phyloP scores from a whole-genome alignment of 2,113 vertebrate genomes.

The Miniopterus natalensis region DNA sequence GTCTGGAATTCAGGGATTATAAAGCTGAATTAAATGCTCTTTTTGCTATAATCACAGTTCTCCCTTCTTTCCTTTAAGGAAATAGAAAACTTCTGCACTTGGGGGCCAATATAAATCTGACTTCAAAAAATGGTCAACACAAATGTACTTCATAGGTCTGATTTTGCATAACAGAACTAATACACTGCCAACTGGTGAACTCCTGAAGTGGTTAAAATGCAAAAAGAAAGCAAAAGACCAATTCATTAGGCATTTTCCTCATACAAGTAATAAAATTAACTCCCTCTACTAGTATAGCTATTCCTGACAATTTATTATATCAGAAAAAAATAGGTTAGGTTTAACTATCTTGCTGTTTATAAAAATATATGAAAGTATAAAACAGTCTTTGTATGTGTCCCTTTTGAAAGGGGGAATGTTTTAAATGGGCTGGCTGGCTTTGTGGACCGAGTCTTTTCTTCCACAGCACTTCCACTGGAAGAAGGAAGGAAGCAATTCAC shows the following conservation, averaged over 20 bases:
- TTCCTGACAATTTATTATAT: slow-evolving; percentile 58
- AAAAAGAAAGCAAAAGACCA: slow-evolving; percentile 34
- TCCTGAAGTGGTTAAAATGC: not conserved
- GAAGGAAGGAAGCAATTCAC: slow-evolving; percentile 69
- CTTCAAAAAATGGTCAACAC: not conserved
- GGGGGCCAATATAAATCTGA: not conserved
- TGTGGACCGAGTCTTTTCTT: slow-evolving; percentile 80
- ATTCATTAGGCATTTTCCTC: not conserved
- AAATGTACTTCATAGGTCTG: not conserved
- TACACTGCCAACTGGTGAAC: not conserved
- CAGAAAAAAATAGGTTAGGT: slow-evolving; percentile 44
- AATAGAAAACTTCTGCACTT: not conserved
- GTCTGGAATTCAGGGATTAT: not conserved
- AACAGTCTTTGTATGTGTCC: slow-evolving; percentile 27
- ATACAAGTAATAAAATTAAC: slow-evolving; percentile 5
- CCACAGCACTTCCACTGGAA: slow-evolving; percentile 72
- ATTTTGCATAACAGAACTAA: slow-evolving; percentile 11
- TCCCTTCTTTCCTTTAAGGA: not conserved
- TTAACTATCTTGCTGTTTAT: slow-evolving; percentile 72
- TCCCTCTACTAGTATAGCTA: slow-evolving; percentile 1
- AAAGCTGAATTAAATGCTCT: not conserved
- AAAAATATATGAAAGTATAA: slow-evolving; percentile 62
- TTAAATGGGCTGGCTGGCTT: slow-evolving; percentile 76
- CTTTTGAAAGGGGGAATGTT: slow-evolving; percentile 74
- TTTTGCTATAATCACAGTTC: not conserved